These are phyloP conservation scores for Dasysyrphus albostriatus DNA, from an alignment of 2,888 invertebrate species.

Conservation along the genomic window DNA sequence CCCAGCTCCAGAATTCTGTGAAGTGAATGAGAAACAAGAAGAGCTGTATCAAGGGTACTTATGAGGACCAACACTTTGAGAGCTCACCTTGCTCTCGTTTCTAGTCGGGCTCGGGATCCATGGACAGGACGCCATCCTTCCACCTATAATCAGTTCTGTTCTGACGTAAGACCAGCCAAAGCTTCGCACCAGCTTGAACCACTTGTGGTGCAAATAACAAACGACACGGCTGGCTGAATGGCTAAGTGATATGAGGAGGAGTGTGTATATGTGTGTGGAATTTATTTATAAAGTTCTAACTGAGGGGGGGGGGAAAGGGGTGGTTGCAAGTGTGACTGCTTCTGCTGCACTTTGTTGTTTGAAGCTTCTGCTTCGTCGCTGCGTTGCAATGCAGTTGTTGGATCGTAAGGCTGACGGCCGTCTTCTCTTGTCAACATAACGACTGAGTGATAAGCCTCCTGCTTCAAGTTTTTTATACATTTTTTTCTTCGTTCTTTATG, in stretches of 20 bases:
- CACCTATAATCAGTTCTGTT: constrained; percentile 29
- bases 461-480: not conserved
- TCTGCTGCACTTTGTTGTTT: constrained; percentile 39
- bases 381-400: constrained; percentile 71
- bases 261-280: constrained; percentile 6
- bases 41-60: constrained; percentile 38
- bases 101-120: constrained; percentile 16
- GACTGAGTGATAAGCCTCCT: constrained; percentile 53
- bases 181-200: constrained; percentile 42
- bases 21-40: constrained; percentile 17
- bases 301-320: not conserved
- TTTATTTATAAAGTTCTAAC: constrained; percentile 32
- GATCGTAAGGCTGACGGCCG: constrained; percentile 25
- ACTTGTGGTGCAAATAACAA: constrained; percentile 55
- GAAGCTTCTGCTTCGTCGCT: constrained; percentile 63
- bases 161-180: constrained; percentile 54
- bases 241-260: constrained; percentile 12
- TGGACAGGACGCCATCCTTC: constrained; percentile 20
- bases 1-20: not conserved
- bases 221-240: constrained; percentile 14
- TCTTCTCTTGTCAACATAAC: constrained; percentile 55
- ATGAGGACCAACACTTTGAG: constrained; percentile 50
- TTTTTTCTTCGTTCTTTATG: constrained; percentile 23
- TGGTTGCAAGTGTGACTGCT: not conserved
- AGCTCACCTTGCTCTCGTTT: constrained; percentile 68